Evolutionary conservation across 2,797 vertebrate genomes (phyloP).

Genomic region (Silurus lanzhouensis): DNA sequence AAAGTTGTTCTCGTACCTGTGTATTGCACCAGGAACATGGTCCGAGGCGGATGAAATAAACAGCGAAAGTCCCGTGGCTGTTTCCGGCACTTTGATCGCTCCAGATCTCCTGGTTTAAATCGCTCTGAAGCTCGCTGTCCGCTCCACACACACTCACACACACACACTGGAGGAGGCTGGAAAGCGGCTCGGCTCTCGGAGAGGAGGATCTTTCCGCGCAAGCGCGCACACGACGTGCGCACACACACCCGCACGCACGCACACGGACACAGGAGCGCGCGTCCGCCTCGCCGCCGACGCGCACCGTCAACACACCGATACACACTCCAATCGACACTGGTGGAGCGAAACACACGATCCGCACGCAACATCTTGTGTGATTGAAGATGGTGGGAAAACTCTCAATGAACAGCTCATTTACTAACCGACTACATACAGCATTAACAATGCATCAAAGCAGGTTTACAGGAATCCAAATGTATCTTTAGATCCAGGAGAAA

Average conservation of each 20-base stretch:
- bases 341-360: neutral
- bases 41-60: slow-evolving; percentile 62
- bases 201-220: slow-evolving; percentile 65
- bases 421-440: too few relatives aligned
- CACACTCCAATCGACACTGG: too few relatives aligned
- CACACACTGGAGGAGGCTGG: slow-evolving; percentile 60
- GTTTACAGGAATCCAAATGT: too few relatives aligned
- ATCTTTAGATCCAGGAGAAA: too few relatives aligned
- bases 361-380: neutral
- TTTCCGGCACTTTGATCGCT: slow-evolving; percentile 56
- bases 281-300: neutral
- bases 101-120: slow-evolving; percentile 39
- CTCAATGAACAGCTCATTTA: too few relatives aligned
- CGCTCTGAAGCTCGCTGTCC: slow-evolving; percentile 51
- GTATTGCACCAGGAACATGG: slow-evolving; percentile 92
- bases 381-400: neutral
- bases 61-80: slow-evolving; percentile 62
- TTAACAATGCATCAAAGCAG: too few relatives aligned
- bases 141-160: slow-evolving; percentile 17
- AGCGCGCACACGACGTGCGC: slow-evolving; percentile 36
- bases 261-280: slow-evolving; percentile 10
- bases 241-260: neutral
- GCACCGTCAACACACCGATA: neutral
- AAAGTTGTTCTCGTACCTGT: slow-evolving; percentile 75
- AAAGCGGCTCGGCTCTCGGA: slow-evolving; percentile 56